Evolutionary conservation across 1,140 invertebrate genomes (phyloP).

Genomic region (Drosophila elegans): DNA sequence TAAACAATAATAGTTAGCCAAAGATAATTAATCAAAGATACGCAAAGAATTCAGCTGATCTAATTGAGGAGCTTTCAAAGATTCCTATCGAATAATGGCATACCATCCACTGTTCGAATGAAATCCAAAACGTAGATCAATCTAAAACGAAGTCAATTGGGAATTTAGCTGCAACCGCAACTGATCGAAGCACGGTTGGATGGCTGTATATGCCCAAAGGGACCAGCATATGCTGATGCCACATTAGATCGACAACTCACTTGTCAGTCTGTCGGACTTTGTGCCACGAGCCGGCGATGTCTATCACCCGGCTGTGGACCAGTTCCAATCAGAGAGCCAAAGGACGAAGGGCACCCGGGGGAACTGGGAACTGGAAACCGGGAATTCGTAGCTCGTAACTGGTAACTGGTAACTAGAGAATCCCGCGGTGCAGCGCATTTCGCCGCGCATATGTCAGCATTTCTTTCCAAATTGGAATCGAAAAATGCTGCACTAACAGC

Average conservation of each 20-base stretch:
- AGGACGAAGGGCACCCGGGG: slow-evolving; percentile 69
- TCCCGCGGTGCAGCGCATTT: slow-evolving; percentile 56
- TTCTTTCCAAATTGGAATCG: slow-evolving; percentile 74
- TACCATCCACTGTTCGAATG: not conserved
- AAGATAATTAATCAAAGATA: not conserved
- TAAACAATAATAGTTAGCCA: too few relatives aligned
- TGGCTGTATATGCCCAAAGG: slow-evolving; percentile 36
- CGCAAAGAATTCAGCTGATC: slow-evolving; percentile 1
- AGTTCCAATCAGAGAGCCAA: slow-evolving; percentile 84
- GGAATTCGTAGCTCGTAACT: not conserved
- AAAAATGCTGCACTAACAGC: slow-evolving; percentile 81
- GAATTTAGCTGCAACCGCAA: slow-evolving; percentile 56
- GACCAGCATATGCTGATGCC: slow-evolving; percentile 84
- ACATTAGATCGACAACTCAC: slow-evolving; percentile 84
- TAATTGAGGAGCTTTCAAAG: not conserved
- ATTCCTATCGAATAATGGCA: slow-evolving; percentile 15
- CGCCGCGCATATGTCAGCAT: slow-evolving; percentile 81
- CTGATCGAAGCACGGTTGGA: slow-evolving; percentile 57
- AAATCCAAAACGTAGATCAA: slow-evolving; percentile 52
- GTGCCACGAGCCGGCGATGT: slow-evolving; percentile 26
- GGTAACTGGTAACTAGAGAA: slow-evolving; percentile 6
- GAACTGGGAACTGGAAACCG: slow-evolving; percentile 35
- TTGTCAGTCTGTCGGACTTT: slow-evolving; percentile 58
- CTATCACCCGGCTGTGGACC: slow-evolving; percentile 52
- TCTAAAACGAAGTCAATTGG: slow-evolving; percentile 73